Evolutionary conservation across 2,113 vertebrate genomes (phyloP).

Genomic region (Meriones unguiculatus): DNA sequence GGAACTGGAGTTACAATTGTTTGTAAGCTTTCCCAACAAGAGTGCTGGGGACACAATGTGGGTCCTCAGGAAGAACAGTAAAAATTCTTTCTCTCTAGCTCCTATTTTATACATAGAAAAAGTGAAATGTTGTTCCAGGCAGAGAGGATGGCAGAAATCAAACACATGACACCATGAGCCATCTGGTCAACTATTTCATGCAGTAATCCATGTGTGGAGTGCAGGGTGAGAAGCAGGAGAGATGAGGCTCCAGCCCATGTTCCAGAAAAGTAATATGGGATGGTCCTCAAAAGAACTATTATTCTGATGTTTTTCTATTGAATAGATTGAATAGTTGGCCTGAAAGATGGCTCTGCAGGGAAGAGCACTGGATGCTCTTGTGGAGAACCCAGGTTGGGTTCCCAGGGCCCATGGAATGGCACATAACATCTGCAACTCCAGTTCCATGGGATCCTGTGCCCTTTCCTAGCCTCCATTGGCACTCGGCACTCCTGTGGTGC

Average conservation of each 20-base stretch:
- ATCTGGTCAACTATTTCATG: constrained; percentile 5
- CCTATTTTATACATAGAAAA: background rate
- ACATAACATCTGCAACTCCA: background rate
- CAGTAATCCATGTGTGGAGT: background rate
- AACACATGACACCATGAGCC: background rate
- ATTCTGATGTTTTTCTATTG: background rate
- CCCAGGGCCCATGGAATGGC: background rate
- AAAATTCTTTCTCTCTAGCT: background rate
- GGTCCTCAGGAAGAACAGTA: background rate
- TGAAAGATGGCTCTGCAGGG: background rate
- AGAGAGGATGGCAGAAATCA: background rate
- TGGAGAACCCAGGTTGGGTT: background rate
- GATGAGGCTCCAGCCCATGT: background rate
- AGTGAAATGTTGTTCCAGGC: background rate
- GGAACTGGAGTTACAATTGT: background rate
- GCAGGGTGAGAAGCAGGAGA: background rate
- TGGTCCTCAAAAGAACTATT: background rate
- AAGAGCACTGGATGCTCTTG: background rate
- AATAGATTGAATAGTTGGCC: background rate
- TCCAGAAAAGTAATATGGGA: background rate
- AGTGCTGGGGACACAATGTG: background rate
- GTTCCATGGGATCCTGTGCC: background rate
- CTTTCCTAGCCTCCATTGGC: background rate
- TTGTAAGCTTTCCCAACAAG: background rate
- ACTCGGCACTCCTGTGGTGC: background rate